Evolutionary conservation across 1,140 invertebrate species (phyloP), one percentile per base, ranked within the genome.

Genomic region (Berghia stephanieae): DNA sequence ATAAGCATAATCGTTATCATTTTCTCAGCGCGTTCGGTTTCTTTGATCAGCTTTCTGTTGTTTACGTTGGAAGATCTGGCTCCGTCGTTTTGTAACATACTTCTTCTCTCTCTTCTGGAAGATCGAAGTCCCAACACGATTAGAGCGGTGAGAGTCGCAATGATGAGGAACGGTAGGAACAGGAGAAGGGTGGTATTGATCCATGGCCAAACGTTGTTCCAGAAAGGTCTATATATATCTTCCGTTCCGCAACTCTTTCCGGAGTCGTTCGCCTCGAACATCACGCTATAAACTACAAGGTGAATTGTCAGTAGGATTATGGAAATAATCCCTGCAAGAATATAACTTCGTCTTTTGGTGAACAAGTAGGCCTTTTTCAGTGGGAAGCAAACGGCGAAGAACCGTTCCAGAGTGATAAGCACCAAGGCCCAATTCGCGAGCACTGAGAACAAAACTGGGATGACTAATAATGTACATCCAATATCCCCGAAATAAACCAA

Each of bases 351-450:
- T 18, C 55, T 72, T 57, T 78, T 80, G 6, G 80, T 79, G 68
- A 83, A 83, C 16, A 84, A 46, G 24, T 80, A 70, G 13, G 72
- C 78, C 10, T 84, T 81, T 75, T 81, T 82, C 10, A 86, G 74
- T 0, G 85, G 85, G 49, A 83, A 84, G 77, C 78, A 81, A 3
- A 86, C 82, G 2, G 85, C 84, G 6, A 85, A 75, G 52, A 85
- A 86, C 13, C 85, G 63, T 76, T 86, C 85, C 1, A 80, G 40
- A 31, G 83, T 83, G 69, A 86, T 82, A 10, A 80, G 75, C 34
- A 85, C 82, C 16, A 86, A 73, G 42, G 83, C 79, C 85, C 85
- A 86, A 63, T 84, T 85, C 27, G 85, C 63, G 36, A 79, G 67
- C 31, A 52, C 63, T 40, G 57, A 38, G 36, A 78, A 18, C 55